These are phyloP conservation scores for Microcebus murinus DNA, from an alignment of 2,113 vertebrate species.

Conservation along the genomic window DNA sequence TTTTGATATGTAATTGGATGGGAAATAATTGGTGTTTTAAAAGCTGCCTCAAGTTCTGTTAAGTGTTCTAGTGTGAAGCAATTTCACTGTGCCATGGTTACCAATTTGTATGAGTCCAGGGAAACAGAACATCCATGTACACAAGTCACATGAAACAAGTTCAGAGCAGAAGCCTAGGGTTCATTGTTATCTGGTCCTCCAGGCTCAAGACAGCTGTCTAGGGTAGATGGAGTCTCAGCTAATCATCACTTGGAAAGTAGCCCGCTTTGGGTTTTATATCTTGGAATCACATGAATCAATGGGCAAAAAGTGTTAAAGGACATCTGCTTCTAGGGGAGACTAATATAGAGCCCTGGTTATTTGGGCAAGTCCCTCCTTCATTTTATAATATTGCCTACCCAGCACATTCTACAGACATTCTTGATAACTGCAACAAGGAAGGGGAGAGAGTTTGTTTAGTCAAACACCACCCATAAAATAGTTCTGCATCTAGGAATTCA, in stretches of 20 bases:
- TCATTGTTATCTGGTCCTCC: rapidly evolving
- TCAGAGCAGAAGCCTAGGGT: background rate
- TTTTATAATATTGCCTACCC: background rate
- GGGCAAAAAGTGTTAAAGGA: background rate
- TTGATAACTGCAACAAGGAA: background rate
- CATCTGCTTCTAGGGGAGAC: background rate
- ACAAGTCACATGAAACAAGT: background rate
- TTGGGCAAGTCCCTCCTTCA: background rate
- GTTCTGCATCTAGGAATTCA: background rate
- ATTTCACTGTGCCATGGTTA: background rate
- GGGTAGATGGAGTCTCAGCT: background rate
- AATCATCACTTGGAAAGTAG: background rate
- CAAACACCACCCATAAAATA: background rate
- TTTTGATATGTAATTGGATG: background rate
- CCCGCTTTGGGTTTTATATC: background rate
- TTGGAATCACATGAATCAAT: background rate
- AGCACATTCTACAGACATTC: background rate
- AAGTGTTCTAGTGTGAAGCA: background rate
- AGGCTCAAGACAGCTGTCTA: background rate
- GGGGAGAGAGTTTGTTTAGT: background rate
- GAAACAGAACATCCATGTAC: background rate
- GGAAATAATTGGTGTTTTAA: background rate
- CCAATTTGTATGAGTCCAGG: background rate
- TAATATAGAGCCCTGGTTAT: background rate
- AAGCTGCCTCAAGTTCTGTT: background rate